Conservation (phyloP, 2,888 invertebrate species). For the Poecilus cupreus region DNA sequence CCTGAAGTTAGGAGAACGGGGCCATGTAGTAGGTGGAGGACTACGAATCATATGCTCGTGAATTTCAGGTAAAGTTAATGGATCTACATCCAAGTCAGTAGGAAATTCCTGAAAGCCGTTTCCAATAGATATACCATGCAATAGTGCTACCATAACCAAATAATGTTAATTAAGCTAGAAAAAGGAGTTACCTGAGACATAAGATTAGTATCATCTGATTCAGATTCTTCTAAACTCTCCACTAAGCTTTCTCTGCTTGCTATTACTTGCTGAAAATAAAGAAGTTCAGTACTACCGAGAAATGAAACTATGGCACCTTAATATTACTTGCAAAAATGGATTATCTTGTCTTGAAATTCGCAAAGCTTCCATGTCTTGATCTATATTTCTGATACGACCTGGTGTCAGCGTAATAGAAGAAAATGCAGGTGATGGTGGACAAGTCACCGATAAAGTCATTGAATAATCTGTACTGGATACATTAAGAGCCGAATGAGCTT, state of each 20-base stretch:
- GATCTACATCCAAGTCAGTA: slow-evolving; percentile 80
- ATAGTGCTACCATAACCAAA: slow-evolving; percentile 59
- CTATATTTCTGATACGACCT: slow-evolving; percentile 84
- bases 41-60: slow-evolving; percentile 89
- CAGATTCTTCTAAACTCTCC: slow-evolving; percentile 83
- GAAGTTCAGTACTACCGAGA: not conserved
- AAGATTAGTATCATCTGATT: slow-evolving; percentile 84
- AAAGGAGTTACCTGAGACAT: slow-evolving; percentile 81
- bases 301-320: not conserved
- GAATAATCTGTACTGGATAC: slow-evolving; percentile 71
- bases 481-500: slow-evolving; percentile 70
- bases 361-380: slow-evolving; percentile 89
- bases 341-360: slow-evolving; percentile 89
- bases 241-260: slow-evolving; percentile 87
- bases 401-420: slow-evolving; percentile 83
- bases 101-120: slow-evolving; percentile 72
- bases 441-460: slow-evolving; percentile 69
- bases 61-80: slow-evolving; percentile 84
- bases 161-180: not conserved
- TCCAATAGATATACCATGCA: slow-evolving; percentile 33
- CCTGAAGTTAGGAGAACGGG: slow-evolving; percentile 76
- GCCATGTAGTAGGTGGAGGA: slow-evolving; percentile 87
- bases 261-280: slow-evolving; percentile 79
- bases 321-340: slow-evolving; percentile 84
- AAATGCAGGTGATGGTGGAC: slow-evolving; percentile 75